phyloP scores from a whole-genome alignment of 2,797 vertebrate species.

The Oreortyx pictus region DNA sequence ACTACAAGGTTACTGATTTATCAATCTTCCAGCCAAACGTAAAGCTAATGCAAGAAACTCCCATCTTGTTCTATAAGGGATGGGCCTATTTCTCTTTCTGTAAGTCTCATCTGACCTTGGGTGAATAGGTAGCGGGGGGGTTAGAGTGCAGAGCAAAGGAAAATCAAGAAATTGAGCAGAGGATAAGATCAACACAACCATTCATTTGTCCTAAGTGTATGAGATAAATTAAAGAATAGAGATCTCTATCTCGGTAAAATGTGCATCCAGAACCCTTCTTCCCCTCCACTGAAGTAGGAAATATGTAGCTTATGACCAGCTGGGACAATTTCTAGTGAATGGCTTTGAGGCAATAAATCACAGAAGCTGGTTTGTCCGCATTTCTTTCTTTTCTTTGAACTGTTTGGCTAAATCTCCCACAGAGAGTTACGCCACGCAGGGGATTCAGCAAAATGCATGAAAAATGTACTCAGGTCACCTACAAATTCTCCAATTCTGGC shows the following conservation, averaged over 20 bases:
- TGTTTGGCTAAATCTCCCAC: slow-evolving; percentile 79
- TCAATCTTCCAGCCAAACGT: background rate
- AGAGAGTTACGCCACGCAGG: slow-evolving; percentile 74
- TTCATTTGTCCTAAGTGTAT: slow-evolving; percentile 64
- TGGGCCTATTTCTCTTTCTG: background rate
- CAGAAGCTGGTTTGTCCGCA: slow-evolving; percentile 82
- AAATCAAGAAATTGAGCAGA: slow-evolving; percentile 55
- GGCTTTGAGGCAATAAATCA: slow-evolving; percentile 76
- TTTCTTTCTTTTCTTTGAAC: slow-evolving; percentile 79
- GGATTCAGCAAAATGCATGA: slow-evolving; percentile 73
- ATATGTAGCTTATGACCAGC: slow-evolving; percentile 60
- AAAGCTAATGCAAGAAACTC: background rate
- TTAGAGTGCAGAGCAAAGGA: background rate
- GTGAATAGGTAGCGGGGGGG: accelerated
- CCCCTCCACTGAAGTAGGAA: slow-evolving; percentile 71
- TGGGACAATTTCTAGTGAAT: slow-evolving; percentile 75
- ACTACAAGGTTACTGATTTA: background rate
- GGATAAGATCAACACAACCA: slow-evolving; percentile 61
- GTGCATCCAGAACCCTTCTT: slow-evolving; percentile 48
- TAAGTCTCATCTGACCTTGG: background rate
- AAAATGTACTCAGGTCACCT: slow-evolving; percentile 71
- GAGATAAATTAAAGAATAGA: slow-evolving; percentile 71
- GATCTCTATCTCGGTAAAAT: slow-evolving; percentile 66
- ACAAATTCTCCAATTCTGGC: slow-evolving; percentile 72
- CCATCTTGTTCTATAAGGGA: background rate